Evolutionary conservation across 2,113 vertebrate genomes (phyloP), one percentile per base, ranked within the genome.

Genomic region (Coracopsis vasa): DNA sequence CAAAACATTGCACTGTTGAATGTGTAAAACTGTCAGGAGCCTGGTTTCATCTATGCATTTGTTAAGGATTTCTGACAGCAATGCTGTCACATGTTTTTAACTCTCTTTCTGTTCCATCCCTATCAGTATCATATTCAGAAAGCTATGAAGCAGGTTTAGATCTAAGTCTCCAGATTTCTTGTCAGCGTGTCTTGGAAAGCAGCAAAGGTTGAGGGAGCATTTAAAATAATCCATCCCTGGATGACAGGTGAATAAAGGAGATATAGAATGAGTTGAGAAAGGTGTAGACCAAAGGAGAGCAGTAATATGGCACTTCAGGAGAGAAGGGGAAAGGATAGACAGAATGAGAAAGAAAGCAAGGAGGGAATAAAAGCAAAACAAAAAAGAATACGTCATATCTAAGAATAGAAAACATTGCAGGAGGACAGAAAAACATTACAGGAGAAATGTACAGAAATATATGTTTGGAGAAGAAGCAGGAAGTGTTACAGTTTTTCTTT

Each of bases 141-240:
- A 69, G 77, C 86, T 95, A 14, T 82, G 93, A 92, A 72, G 89
- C 80, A 85, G 81, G 69, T 91, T 95, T 77, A 94, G 94, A 92
- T 84, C 88, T 86, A 67, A 91, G 80, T 44, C 89, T 84, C 91
- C 65, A 82, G 73, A 79, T 94, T 94, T 94, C 80, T 92, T 95
- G 86, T 89, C 91, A 95, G 66, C 65, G 74, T 92, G 81, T 94
- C 93, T 94, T 92, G 81, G 74, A 82, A 93, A 75, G 81, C 85
- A 94, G 87, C 62, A 87, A 11, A 92, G 87, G 87, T 95, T 93
- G 94, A 95, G 74, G 74, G 41, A 93, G 87, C 91, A 91, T 93
- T 97, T 96, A 95, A 94, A 95, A 94, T 92, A 90, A 95, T 96
- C 94, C 85, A 64, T 92, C 60, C 87, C 66, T 80, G 90, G 44